Evolutionary conservation across 2,797 vertebrate genomes (phyloP).

Genomic region (Lutjanus argentimaculatus): DNA sequence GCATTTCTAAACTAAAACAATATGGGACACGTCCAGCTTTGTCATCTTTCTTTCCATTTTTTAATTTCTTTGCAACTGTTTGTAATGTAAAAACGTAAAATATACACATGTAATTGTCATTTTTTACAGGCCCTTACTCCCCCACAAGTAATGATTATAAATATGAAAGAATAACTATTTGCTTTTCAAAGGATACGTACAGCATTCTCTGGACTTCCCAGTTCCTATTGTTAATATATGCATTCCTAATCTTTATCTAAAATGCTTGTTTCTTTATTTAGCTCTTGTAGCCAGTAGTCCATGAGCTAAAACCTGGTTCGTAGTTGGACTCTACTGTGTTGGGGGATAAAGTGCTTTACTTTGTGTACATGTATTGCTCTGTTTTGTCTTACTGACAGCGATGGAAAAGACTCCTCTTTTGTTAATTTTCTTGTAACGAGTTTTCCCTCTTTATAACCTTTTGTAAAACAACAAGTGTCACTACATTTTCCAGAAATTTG

Average conservation of each 20-base stretch:
- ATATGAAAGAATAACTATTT: constrained; percentile 98
- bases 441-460: constrained; percentile 85
- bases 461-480: constrained; percentile 79
- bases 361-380: constrained; percentile 87
- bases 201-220: constrained; percentile 99
- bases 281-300: constrained; percentile 97
- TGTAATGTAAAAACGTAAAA: constrained; percentile 88
- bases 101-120: constrained; percentile 95
- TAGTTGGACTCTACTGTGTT: constrained; percentile 91
- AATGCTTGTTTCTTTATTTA: constrained; percentile 99
- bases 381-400: constrained; percentile 87
- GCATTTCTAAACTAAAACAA: constrained; percentile 93
- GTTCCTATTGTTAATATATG: constrained; percentile 91
- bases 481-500: constrained; percentile 81
- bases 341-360: constrained; percentile 86
- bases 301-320: constrained; percentile 99
- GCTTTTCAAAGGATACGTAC: constrained; percentile 99
- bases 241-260: constrained; percentile 97
- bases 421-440: constrained; percentile 86
- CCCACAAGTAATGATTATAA: constrained; percentile 96
- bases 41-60: constrained; percentile 96
- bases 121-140: constrained; percentile 98
- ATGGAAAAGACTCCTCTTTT: constrained; percentile 84
- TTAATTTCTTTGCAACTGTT: constrained; percentile 93
- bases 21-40: constrained; percentile 98